A percentile compares a stretch with the other conserved stretches of the same genome.
phyloP scores from a whole-genome alignment of 2,797 vertebrate species.

The Sebastes kiyomatsui region DNA sequence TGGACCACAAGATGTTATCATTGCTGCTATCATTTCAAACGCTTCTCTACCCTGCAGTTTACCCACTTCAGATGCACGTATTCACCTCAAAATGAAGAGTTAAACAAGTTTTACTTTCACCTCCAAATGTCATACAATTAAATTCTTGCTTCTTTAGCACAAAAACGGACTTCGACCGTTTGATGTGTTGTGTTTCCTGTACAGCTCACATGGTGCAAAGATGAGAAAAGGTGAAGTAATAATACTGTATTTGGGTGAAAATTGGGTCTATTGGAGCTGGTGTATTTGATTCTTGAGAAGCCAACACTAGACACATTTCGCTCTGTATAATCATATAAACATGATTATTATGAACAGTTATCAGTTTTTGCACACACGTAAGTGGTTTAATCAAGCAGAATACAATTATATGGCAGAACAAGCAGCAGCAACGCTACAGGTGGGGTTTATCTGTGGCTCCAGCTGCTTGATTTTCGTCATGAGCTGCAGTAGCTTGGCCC shows the following conservation, averaged over 20 bases:
- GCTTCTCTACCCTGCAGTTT: neutral
- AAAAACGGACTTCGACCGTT: neutral
- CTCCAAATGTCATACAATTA: neutral
- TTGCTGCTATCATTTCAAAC: neutral
- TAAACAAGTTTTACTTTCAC: neutral
- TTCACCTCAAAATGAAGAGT: neutral
- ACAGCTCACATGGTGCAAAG: neutral
- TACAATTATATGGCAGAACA: neutral
- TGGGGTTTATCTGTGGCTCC: conserved; percentile 57
- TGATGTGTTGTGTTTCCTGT: neutral
- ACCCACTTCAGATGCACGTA: neutral
- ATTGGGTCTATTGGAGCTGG: neutral
- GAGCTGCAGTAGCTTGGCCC: conserved; percentile 56
- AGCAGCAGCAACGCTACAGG: conserved; percentile 62
- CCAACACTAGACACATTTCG: neutral
- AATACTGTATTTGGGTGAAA: neutral
- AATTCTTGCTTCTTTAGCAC: too few relatives aligned
- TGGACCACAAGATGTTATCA: neutral
- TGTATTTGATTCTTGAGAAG: neutral
- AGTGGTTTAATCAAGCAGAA: neutral
- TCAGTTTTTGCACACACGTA: neutral
- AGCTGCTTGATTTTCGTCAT: conserved; percentile 62
- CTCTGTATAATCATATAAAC: neutral
- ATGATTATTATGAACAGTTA: neutral
- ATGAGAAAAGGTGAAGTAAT: neutral